These are phyloP conservation scores for Drosophila ogumai DNA, from an alignment of 1,140 invertebrate species.

Conservation along the genomic window DNA sequence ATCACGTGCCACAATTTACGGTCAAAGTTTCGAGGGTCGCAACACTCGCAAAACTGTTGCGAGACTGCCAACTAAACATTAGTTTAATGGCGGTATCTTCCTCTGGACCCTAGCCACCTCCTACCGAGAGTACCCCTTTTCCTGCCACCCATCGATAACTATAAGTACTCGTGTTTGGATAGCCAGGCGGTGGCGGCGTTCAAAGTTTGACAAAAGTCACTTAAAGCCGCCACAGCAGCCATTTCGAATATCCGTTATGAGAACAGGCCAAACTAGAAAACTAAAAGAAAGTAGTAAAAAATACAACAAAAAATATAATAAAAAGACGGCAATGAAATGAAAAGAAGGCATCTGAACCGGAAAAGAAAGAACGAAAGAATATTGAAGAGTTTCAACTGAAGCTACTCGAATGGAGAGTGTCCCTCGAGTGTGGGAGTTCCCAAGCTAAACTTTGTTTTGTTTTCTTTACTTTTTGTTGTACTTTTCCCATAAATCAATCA, in stretches of 20 bases:
- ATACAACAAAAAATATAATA: constrained; percentile 2
- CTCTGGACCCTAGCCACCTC: constrained; percentile 1
- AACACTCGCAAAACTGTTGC: constrained; percentile 77
- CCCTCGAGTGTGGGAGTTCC: constrained; percentile 19
- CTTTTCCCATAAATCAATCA: constrained; percentile 49
- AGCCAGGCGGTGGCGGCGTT: constrained; percentile 44
- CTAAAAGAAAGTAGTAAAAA: constrained; percentile 8
- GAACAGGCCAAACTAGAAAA: constrained; percentile 41
- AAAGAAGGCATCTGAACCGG: constrained; percentile 31
- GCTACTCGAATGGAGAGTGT: constrained; percentile 30
- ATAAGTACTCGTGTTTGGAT: constrained; percentile 68
- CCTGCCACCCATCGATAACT: constrained; percentile 63
- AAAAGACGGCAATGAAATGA: constrained; percentile 35
- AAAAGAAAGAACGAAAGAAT: constrained; percentile 11
- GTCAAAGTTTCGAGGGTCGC: constrained; percentile 77
- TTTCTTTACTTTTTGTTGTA: constrained; percentile 7
- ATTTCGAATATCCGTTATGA: constrained; percentile 80
- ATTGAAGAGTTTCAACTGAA: constrained; percentile 29
- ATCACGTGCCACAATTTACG: constrained; percentile 81
- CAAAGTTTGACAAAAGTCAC: constrained; percentile 81
- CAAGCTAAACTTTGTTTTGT: constrained; percentile 28
- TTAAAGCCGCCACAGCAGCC: constrained; percentile 72
- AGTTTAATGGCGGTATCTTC: constrained; percentile 68
- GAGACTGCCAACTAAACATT: constrained; percentile 80
- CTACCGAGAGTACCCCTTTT: background rate